Conservation (phyloP, 2,888 invertebrate genomes). For the Aelia acuminata region DNA sequence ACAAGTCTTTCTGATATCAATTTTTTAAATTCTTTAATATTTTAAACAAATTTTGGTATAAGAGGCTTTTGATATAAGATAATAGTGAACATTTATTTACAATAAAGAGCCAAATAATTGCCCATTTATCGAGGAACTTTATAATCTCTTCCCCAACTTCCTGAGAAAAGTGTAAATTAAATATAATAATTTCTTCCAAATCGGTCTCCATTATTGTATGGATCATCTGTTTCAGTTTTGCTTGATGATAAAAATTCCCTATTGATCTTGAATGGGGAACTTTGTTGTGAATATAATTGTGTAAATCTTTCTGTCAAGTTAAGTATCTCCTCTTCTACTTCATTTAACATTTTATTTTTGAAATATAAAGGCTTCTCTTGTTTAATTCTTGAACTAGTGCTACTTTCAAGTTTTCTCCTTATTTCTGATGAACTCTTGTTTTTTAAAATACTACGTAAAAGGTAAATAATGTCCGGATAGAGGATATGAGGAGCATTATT, state of each 20-base stretch:
- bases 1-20: too few species aligned
- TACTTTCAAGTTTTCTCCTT: neutral
- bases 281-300: neutral
- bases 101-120: too few species aligned
- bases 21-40: too few species aligned
- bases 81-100: too few species aligned
- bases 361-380: neutral
- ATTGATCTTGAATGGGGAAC: neutral
- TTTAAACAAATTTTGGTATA: too few species aligned
- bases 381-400: neutral
- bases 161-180: too few species aligned
- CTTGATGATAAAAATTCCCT: neutral
- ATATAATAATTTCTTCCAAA: neutral
- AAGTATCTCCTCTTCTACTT: neutral
- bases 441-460: neutral
- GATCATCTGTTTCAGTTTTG: neutral
- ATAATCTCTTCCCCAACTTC: too few species aligned
- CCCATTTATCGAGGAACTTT: too few species aligned
- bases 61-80: too few species aligned
- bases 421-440: neutral
- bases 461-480: neutral
- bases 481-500: neutral
- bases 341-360: neutral
- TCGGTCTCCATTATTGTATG: neutral
- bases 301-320: neutral